A percentile compares a stretch with the other conserved stretches of the same genome.
Evolutionary conservation across 2,113 vertebrate species (phyloP).

Genomic region (Zapus hudsonius): DNA sequence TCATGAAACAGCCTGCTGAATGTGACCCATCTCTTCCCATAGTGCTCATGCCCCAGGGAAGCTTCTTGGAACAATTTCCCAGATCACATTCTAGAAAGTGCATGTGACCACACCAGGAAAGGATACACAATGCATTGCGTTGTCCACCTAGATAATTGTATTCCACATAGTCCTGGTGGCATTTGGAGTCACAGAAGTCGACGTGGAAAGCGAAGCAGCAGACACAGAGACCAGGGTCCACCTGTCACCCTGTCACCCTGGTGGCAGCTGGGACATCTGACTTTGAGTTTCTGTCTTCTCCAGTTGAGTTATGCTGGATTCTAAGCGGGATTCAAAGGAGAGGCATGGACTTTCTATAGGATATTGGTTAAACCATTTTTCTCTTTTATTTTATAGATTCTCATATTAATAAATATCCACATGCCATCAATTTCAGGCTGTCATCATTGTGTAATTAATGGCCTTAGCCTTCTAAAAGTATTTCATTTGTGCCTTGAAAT

Average conservation of each 20-base stretch:
- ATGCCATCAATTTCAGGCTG: not conserved
- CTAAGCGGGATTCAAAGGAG: not conserved
- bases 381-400: not conserved
- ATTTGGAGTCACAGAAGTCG: conserved; percentile 13
- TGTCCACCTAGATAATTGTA: not conserved
- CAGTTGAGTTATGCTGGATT: not conserved
- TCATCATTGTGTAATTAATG: not conserved
- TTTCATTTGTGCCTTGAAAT: not conserved
- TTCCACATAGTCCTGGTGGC: not conserved
- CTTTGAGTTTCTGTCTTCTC: not conserved
- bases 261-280: rapidly evolving
- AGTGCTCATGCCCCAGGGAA: rapidly evolving
- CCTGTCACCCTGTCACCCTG: not conserved
- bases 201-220: not conserved
- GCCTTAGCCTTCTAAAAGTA: not conserved
- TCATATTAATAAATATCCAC: not conserved
- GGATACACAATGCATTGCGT: not conserved
- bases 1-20: not conserved
- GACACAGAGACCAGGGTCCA: not conserved
- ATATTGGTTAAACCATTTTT: not conserved
- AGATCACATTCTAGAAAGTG: not conserved
- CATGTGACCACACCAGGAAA: not conserved
- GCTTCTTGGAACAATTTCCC: not conserved
- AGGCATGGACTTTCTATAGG: not conserved
- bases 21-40: not conserved